Base-by-base conservation (phyloP, 2,888 invertebrate species). In the Tryphoninae sp. region DNA sequence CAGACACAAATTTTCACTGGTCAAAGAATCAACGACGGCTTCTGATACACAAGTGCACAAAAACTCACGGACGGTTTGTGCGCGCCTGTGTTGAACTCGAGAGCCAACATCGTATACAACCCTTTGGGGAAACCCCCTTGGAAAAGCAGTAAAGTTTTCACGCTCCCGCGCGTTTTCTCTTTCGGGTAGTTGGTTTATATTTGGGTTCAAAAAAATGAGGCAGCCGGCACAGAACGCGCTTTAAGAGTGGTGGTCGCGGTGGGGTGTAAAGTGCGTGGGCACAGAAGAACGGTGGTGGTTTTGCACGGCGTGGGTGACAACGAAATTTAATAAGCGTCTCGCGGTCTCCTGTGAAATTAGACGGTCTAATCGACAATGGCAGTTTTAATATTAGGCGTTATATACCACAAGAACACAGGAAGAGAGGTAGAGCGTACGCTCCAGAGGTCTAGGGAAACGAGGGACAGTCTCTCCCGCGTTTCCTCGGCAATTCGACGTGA, bases 361-460 rank as follows among this genome's bases (percentile, higher is more conserved):
- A 84, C 83, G 84, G 78, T 86, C 84, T 87, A 88, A 88, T 88
- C 86, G 86, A 80, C 80, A 83, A 82, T 80, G 84, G 83, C 84
- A 85, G 85, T 86, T 87, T 88, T 88, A 87, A 88, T 87, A 86
- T 61, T 62, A 68, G 19, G 40, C 26, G 33, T 45, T 67, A 64
- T 78, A 40, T 72, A 55, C 64, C 26, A 62, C 49, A 40, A 33
- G 53, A 64, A 68, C 59, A 74, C 22, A 45, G 49, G 58, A 9
- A 9, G 16, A 22, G 42, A 9, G 45, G 11, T 16, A 53, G 61
- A 67, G 59, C 11, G 55, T 19, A 8, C 53, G 0, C 53, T 1
- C 19, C 16, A 55, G 55, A 19, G 55, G 19, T 19, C 19, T 19
- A 19, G 45, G 11, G 1, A 55, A 55, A 55, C 19, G 16, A 55